Percentiles rank a stretch among this genome's conserved stretches.
These are phyloP conservation scores for Masnerella sp. DNA, from an alignment of 2,888 invertebrate species.

Conservation along the genomic window DNA sequence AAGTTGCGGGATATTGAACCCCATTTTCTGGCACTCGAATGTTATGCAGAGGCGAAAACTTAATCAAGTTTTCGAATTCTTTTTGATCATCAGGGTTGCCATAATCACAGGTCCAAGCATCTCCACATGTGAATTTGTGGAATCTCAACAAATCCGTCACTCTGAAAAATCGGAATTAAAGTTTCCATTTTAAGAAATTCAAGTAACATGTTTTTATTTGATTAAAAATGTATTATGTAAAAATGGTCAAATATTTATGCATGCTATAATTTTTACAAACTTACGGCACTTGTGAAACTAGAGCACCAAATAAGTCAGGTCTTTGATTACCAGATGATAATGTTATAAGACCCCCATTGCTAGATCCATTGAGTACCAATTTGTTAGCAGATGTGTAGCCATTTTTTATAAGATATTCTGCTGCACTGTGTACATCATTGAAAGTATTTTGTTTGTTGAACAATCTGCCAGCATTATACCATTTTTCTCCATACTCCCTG, in stretches of 20 bases:
- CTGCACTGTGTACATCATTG: constrained; percentile 96
- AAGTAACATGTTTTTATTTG: no score
- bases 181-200: no score
- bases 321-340: constrained; percentile 96
- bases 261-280: no score
- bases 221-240: no score
- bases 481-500: constrained; percentile 97
- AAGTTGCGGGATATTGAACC: constrained; percentile 91
- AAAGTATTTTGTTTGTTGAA: constrained; percentile 98
- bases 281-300: constrained; percentile 90
- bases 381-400: constrained; percentile 88
- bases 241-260: no score
- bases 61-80: constrained; percentile 90
- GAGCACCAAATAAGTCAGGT: constrained; percentile 95
- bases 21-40: constrained; percentile 82
- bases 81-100: constrained; percentile 92
- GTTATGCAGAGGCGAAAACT: constrained; percentile 97
- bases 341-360: constrained; percentile 97
- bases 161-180: no score
- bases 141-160: constrained; percentile 98
- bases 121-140: constrained; percentile 98
- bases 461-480: constrained; percentile 96
- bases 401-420: constrained; percentile 89
- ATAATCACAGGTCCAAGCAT: constrained; percentile 97
- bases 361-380: constrained; percentile 94